Conservation (phyloP, 2,888 invertebrate species). For the Polyploca ridens region DNA sequence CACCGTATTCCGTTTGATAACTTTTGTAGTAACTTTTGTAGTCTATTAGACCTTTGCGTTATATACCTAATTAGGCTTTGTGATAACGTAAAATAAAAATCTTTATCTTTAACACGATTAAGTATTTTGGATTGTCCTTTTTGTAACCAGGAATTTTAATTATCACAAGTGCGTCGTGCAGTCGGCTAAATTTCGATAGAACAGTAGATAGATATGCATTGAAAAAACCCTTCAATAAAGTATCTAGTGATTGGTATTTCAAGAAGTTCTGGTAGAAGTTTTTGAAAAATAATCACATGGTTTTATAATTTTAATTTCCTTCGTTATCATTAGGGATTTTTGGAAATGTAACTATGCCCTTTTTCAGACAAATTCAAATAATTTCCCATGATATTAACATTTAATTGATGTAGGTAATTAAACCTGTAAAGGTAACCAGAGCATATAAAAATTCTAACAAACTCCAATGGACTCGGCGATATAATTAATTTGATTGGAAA, state of each 20-base stretch:
- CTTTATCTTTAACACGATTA: too few species aligned
- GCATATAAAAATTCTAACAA: background rate
- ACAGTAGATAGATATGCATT: background rate
- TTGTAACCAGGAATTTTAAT: too few species aligned
- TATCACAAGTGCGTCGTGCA: too few species aligned
- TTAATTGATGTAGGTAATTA: background rate
- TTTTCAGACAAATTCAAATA: too few species aligned
- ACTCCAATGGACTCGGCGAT: background rate
- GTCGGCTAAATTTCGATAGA: too few species aligned
- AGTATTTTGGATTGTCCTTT: too few species aligned
- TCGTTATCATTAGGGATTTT: too few species aligned
- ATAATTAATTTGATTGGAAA: slow-evolving; percentile 12
- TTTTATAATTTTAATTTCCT: background rate
- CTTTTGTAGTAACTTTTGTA: background rate
- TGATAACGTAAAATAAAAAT: too few species aligned
- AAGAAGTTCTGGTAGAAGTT: background rate
- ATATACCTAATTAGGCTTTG: too few species aligned
- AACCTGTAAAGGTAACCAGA: background rate
- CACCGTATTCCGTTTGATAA: background rate
- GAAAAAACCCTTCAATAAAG: background rate
- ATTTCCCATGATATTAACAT: background rate
- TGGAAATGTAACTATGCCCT: too few species aligned
- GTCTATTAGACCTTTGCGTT: background rate
- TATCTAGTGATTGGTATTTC: too few species aligned
- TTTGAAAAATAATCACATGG: background rate